Conservation (phyloP, 2,797 vertebrate genomes). For the Heterohyrax brucei region DNA sequence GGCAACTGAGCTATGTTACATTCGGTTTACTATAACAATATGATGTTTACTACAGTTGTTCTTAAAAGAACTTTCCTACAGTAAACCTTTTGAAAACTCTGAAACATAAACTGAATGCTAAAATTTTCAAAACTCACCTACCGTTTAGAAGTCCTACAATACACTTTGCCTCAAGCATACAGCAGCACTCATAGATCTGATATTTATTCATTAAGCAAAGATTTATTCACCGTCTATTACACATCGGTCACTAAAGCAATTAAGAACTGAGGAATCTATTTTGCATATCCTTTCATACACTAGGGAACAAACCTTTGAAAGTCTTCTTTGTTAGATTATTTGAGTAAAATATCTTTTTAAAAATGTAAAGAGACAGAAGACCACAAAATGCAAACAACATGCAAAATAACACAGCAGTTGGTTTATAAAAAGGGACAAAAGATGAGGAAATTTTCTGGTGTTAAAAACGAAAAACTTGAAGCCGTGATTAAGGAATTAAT, state of each 20-base stretch:
- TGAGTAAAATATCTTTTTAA: slow-evolving; percentile 60
- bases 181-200: neutral
- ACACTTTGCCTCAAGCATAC: neutral
- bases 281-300: slow-evolving; percentile 52
- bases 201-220: slow-evolving; percentile 43
- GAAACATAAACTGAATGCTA: neutral
- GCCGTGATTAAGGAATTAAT: no score
- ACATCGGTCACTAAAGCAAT: slow-evolving; percentile 49
- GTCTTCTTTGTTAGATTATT: slow-evolving; percentile 46
- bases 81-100: neutral
- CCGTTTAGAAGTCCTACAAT: neutral
- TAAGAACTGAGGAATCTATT: slow-evolving; percentile 55
- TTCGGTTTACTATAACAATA: neutral
- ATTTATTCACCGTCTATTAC: slow-evolving; percentile 47
- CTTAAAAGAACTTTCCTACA: neutral
- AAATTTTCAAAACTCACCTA: slow-evolving; percentile 48
- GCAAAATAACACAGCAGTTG: neutral
- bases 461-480: no score
- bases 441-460: no score
- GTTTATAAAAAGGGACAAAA: neutral
- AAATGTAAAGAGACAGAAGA: slow-evolving; percentile 64
- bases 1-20: neutral
- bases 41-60: neutral
- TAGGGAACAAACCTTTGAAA: neutral
- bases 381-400: slow-evolving; percentile 19